Evolutionary conservation across 2,113 vertebrate species (phyloP).

Genomic region (Rissa tridactyla): DNA sequence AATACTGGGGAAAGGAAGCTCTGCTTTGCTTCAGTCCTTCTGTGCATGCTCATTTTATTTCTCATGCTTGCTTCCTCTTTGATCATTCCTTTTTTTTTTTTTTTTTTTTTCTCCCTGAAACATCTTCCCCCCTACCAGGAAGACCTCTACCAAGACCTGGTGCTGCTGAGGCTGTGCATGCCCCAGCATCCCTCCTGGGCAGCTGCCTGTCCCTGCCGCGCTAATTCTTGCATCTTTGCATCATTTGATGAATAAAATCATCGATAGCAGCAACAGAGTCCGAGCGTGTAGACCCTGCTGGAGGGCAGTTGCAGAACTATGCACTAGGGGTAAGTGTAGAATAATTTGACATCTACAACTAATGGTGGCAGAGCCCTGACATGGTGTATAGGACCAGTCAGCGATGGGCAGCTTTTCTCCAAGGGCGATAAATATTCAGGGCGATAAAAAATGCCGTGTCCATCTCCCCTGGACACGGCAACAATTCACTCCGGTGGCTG

Average conservation of each 20-base stretch:
- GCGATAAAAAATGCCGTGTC: too few relatives aligned
- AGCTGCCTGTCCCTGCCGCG: background rate
- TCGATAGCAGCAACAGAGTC: background rate
- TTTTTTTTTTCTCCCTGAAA: accelerated
- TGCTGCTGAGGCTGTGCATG: background rate
- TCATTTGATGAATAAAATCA: background rate
- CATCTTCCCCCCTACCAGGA: background rate
- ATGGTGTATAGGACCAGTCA: background rate
- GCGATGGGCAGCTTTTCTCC: background rate
- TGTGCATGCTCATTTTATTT: background rate
- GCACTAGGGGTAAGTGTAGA: background rate
- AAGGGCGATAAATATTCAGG: background rate
- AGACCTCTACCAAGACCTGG: background rate
- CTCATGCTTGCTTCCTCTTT: background rate
- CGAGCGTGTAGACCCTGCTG: background rate
- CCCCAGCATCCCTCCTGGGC: background rate
- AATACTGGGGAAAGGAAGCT: background rate
- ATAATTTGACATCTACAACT: background rate
- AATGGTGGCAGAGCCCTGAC: background rate
- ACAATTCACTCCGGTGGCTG: background rate
- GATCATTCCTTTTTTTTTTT: background rate
- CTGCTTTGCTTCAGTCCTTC: background rate
- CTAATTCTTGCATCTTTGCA: background rate
- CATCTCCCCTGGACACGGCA: background rate
- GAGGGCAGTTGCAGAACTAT: background rate